Evolutionary conservation across 2,797 vertebrate genomes (phyloP).

Genomic region (Sebastes melanostomus): DNA sequence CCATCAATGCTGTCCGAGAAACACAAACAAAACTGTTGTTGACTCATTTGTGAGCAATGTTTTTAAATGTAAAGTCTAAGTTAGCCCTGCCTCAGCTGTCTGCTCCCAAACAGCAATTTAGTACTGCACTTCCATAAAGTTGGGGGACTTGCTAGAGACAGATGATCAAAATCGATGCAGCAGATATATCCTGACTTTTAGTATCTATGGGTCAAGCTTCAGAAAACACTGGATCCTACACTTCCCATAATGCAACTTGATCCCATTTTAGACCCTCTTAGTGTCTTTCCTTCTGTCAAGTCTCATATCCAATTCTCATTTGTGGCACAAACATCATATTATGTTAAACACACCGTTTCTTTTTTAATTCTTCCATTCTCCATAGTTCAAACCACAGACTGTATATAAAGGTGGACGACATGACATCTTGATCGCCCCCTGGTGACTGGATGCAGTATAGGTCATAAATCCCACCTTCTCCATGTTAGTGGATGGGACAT

Average conservation of each 20-base stretch:
- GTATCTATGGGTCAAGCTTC: neutral
- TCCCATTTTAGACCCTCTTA: neutral
- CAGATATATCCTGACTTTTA: neutral
- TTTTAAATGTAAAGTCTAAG: neutral
- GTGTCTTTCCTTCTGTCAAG: neutral
- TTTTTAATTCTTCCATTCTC: too few species aligned
- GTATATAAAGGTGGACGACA: too few species aligned
- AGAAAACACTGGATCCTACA: neutral
- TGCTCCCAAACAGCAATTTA: neutral
- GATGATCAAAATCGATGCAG: neutral
- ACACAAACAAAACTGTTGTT: neutral
- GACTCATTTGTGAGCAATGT: neutral
- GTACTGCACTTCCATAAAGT: too few species aligned
- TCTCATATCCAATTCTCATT: neutral
- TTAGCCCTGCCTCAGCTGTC: neutral
- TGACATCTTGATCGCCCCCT: too few species aligned
- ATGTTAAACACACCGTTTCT: neutral
- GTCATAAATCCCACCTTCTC: too few species aligned
- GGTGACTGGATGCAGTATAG: too few species aligned
- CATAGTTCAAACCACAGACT: too few species aligned
- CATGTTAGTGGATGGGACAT: too few species aligned
- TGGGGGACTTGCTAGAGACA: neutral
- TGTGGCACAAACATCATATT: too few species aligned
- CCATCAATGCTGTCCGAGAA: constrained; percentile 90
- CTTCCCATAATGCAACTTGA: neutral